A percentile compares a stretch with the other conserved stretches of the same genome.
phyloP scores from a whole-genome alignment of 1,140 invertebrate genomes.

The Coenobita brevimanus region DNA sequence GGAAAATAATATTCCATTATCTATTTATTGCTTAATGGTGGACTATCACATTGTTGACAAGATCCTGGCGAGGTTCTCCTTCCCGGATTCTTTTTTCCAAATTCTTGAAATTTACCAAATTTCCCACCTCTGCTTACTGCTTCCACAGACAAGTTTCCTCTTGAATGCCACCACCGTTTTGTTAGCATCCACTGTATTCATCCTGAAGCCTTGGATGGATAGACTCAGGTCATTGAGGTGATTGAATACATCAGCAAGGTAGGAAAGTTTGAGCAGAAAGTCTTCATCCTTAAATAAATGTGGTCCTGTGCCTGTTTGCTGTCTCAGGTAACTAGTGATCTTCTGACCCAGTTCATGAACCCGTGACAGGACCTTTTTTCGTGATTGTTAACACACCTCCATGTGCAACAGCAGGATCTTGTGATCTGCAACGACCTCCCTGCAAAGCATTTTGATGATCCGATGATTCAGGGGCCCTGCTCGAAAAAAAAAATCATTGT shows the following conservation, averaged over 20 bases:
- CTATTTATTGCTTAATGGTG: constrained; percentile 1
- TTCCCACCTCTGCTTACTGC: constrained; percentile 10
- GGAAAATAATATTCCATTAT: constrained; percentile 14
- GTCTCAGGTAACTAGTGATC: not conserved
- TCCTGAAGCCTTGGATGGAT: not conserved
- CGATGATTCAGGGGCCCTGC: constrained; percentile 2
- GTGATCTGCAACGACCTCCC: constrained; percentile 4
- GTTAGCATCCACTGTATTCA: constrained; percentile 4
- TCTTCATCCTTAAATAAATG: not conserved
- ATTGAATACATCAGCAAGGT: not conserved
- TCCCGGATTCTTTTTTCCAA: not conserved
- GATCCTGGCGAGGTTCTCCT: constrained; percentile 20
- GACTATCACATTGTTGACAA: not conserved
- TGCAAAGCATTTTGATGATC: constrained; percentile 5
- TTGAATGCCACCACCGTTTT: constrained; percentile 8
- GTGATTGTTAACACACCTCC: not conserved
- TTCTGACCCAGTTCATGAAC: not conserved
- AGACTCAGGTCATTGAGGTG: constrained; percentile 22
- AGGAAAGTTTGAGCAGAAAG: constrained; percentile 10
- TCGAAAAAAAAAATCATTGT: not conserved
- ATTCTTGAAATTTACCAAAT: constrained; percentile 25
- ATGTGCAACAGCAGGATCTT: constrained; percentile 8
- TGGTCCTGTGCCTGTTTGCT: not conserved
- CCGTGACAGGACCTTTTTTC: not conserved
- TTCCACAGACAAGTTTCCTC: constrained; percentile 11